phyloP scores from a whole-genome alignment of 2,888 invertebrate genomes.

The Meta bourneti region DNA sequence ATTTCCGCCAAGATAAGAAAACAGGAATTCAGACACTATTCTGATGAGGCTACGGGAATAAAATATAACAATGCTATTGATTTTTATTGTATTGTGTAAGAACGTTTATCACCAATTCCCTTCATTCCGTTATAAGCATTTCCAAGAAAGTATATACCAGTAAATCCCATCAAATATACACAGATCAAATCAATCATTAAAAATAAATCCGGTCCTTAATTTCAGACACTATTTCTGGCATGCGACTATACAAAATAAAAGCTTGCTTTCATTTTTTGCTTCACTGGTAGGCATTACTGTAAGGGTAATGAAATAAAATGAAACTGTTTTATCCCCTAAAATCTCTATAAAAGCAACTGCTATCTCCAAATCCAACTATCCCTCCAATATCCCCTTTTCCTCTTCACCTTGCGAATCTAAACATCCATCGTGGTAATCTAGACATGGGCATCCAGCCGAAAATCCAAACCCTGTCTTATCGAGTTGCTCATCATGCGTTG shows the following conservation, averaged over 20 bases:
- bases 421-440: constrained; percentile 61
- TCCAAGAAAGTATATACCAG: too few species aligned
- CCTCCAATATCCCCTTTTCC: constrained; percentile 21
- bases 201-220: not conserved
- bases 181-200: not conserved
- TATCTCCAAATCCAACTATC: constrained; percentile 29
- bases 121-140: too few species aligned
- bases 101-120: too few species aligned
- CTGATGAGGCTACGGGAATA: too few species aligned
- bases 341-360: constrained; percentile 8
- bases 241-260: not conserved
- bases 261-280: not conserved
- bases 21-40: too few species aligned
- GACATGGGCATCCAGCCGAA: constrained; percentile 64
- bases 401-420: constrained; percentile 12
- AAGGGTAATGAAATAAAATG: constrained; percentile 1
- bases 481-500: constrained; percentile 38
- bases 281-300: not conserved
- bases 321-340: not conserved
- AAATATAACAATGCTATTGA: too few species aligned
- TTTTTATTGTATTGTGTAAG: too few species aligned
- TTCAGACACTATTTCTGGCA: not conserved
- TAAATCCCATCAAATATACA: not conserved
- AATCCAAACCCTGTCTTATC: constrained; percentile 64
- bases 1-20: too few species aligned